Evolutionary conservation across 92 coral and sea anemone species (phyloP), one percentile per base, ranked within the genome.

Genomic region (Heteractis magnifica): DNA sequence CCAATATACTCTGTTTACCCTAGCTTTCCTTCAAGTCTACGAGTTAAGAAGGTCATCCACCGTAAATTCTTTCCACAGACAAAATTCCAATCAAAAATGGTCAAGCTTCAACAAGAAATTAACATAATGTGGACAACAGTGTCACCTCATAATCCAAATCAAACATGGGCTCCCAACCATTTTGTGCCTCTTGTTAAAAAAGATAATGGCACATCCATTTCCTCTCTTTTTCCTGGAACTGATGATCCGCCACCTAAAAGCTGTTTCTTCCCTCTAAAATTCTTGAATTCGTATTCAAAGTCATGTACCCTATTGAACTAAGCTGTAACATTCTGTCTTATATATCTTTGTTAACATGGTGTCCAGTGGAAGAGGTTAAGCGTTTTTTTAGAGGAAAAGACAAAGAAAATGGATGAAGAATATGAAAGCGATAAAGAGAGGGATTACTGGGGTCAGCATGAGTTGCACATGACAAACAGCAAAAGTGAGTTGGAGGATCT

Each of bases 401-500:
- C 74, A 75, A 83, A 86, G 62, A 86, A 80, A 76, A 68, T 77
- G 15, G 89, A 85, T 26, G 80, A 51, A 71, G 55, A 76, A 75
- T 88, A 88, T 60, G 81, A 51, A 49, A 80, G 83, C 71, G 94
- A 91, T 73, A 83, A 84, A 79, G 82, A 82, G 14, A 62, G 83
- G 56, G 87, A 89, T 73, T 91, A 89, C 78, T 91, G 92, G 92
- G 83, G 86, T 16, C 93, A 90, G 77, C 86, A 87, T 65, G 59
- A 56, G 26, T 75, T 87, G 14, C 82, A 91, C 75, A 64, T 76
- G 53, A 74, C 60, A 16, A 84, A 91, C 14, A 20, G 71, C 20
- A 89, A 89, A 34, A 86, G n/a, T 64, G 85, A 90, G 56, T 44
- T 91, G 77, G 64, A 86, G 77, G 79, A 65, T 51, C 52, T 86